Percentiles rank a stretch among this genome's conserved stretches.
Conservation (phyloP, 2,113 vertebrate genomes). For the Sander vitreus region DNA sequence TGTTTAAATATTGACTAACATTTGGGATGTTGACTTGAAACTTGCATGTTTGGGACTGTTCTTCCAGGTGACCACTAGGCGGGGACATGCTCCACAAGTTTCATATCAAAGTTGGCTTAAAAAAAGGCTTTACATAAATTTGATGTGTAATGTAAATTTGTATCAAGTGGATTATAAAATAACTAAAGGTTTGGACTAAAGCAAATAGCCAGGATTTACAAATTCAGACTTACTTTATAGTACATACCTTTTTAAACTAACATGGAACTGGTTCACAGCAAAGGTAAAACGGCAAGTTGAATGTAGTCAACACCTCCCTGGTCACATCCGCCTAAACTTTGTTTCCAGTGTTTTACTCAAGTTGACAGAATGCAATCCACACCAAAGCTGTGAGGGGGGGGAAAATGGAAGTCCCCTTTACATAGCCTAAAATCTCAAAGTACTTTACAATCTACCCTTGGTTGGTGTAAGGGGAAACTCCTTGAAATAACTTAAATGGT, state of each 20-base stretch:
- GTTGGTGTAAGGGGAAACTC: background rate
- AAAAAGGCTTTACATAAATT: background rate
- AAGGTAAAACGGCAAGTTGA: background rate
- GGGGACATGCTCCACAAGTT: background rate
- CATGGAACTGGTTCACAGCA: no score
- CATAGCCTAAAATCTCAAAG: no score
- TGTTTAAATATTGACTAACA: no score
- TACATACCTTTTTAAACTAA: no score
- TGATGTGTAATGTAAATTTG: no score
- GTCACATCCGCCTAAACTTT: background rate
- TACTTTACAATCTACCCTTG: no score
- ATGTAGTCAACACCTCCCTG: background rate
- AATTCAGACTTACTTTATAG: no score
- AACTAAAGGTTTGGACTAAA: no score
- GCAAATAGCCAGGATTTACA: no score
- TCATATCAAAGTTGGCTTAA: no score
- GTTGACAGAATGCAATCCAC: background rate
- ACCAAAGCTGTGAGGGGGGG: background rate
- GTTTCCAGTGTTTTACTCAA: background rate
- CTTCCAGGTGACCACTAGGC: slow-evolving; percentile 16
- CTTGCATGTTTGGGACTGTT: background rate
- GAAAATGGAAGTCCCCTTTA: background rate
- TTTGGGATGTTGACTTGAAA: background rate
- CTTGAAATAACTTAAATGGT: background rate
- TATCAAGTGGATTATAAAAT: background rate